Evolutionary conservation across 2,888 invertebrate species (phyloP).

Genomic region (Drosophila algonquin): DNA sequence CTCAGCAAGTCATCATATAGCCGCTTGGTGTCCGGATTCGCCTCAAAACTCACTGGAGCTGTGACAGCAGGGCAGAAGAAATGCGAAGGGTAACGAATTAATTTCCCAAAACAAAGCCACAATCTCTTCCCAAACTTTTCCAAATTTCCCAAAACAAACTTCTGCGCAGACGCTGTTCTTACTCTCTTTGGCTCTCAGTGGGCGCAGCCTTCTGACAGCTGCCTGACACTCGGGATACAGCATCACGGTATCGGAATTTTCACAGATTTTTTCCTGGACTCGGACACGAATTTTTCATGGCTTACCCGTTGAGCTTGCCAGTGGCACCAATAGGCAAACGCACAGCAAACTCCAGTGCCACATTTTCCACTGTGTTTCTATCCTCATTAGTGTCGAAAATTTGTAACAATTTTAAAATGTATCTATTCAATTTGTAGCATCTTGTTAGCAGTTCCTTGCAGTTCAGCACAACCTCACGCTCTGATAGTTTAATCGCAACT

Average conservation of each 20-base stretch:
- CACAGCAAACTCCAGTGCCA: conserved; percentile 60
- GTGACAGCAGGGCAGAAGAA: not conserved
- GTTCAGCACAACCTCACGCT: conserved; percentile 40
- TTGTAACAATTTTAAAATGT: not conserved
- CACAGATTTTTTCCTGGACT: conserved; percentile 38
- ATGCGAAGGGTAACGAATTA: conserved; percentile 5
- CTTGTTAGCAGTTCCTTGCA: conserved; percentile 12
- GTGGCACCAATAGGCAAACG: conserved; percentile 61
- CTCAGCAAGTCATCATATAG: conserved; percentile 97
- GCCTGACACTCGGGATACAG: conserved; percentile 58
- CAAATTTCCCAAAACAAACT: conserved; percentile 74
- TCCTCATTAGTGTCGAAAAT: conserved; percentile 2
- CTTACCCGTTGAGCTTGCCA: conserved; percentile 76
- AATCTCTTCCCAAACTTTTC: conserved; percentile 19
- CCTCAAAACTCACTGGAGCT: conserved; percentile 86
- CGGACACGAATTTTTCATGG: conserved; percentile 1
- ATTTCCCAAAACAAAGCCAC: conserved; percentile 40
- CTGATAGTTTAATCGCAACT: conserved; percentile 48
- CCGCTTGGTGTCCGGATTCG: conserved; percentile 96
- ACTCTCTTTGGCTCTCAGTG: conserved; percentile 7
- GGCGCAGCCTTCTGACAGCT: conserved; percentile 59
- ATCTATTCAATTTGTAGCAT: conserved; percentile 36
- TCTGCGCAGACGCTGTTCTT: conserved; percentile 56
- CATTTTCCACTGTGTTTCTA: conserved; percentile 52
- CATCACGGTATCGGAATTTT: conserved; percentile 69